Percentiles rank a stretch among this genome's conserved stretches.
Evolutionary conservation across 2,113 vertebrate genomes (phyloP).

Genomic region (Pygoscelis adeliae): DNA sequence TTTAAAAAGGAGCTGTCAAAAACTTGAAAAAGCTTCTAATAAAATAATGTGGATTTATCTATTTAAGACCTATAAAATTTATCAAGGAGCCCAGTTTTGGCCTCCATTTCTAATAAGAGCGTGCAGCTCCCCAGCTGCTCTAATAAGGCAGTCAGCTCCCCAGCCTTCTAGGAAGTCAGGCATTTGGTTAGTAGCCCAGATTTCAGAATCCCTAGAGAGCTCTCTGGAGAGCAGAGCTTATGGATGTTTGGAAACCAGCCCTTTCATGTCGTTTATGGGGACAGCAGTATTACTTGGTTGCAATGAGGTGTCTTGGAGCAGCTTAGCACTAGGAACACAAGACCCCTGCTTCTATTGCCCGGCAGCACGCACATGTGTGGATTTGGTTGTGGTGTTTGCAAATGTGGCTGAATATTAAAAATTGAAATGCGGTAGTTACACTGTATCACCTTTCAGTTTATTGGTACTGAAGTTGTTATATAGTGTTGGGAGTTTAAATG

Average conservation of each 20-base stretch:
- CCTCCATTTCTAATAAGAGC: neutral
- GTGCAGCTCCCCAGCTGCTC: neutral
- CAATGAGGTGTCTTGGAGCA: neutral
- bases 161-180: neutral
- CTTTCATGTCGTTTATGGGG: neutral
- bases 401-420: neutral
- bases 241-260: neutral
- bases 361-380: neutral
- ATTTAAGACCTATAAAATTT: neutral
- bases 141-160: neutral
- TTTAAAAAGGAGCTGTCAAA: conserved; percentile 24
- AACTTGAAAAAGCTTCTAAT: conserved; percentile 28
- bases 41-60: neutral
- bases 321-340: neutral
- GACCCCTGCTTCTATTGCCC: neutral
- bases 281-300: neutral
- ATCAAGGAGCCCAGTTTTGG: neutral
- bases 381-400: neutral
- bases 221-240: neutral
- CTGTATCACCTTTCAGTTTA: neutral
- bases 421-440: neutral
- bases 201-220: neutral
- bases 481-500: neutral
- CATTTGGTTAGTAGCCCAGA: neutral
- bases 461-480: neutral